phyloP scores from a whole-genome alignment of 2,113 vertebrate genomes.

The Pachyramphus minor region DNA sequence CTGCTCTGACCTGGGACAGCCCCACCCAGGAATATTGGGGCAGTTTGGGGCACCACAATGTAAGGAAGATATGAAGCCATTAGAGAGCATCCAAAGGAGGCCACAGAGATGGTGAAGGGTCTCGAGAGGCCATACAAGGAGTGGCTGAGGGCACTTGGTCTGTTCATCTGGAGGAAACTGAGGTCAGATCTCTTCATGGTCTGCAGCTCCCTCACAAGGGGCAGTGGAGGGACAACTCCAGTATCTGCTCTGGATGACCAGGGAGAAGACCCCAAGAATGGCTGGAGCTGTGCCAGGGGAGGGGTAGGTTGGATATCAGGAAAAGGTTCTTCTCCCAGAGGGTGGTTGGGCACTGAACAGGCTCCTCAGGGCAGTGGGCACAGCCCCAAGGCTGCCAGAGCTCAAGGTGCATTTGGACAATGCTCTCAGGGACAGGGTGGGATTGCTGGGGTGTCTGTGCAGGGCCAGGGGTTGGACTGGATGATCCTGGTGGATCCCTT shows the following conservation, averaged over 20 bases:
- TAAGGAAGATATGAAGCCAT: neutral
- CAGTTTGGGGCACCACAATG: neutral
- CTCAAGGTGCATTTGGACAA: fast-evolving
- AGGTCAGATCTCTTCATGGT: neutral
- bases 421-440: fast-evolving
- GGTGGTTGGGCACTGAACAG: neutral
- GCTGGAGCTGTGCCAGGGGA: neutral
- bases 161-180: neutral
- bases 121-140: neutral
- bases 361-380: neutral
- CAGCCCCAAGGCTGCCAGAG: fast-evolving
- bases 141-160: neutral
- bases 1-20: neutral
- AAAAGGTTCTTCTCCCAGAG: neutral
- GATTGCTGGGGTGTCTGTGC: neutral
- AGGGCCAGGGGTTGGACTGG: neutral
- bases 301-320: neutral
- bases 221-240: neutral
- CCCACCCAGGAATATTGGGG: neutral
- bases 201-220: neutral
- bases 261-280: neutral
- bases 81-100: neutral
- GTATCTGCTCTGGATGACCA: neutral
- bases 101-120: neutral
- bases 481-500: neutral